Evolutionary conservation across 2,797 vertebrate species (phyloP).

Genomic region (Hypotaenidia philippensis): DNA sequence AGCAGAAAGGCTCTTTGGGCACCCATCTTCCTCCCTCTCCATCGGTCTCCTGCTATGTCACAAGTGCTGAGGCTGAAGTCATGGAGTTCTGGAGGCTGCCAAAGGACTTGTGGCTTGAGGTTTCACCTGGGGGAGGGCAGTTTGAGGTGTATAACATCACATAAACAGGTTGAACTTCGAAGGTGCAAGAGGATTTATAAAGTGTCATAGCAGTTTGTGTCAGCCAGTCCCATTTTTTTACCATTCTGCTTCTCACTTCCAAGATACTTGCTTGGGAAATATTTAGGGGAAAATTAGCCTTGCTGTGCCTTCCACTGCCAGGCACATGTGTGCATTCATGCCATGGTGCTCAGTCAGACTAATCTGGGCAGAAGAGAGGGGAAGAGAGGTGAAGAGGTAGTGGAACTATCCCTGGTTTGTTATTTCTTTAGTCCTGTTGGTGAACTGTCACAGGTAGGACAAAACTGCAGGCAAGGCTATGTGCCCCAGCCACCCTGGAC

Average conservation of each 20-base stretch:
- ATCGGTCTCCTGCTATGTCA: fast-evolving
- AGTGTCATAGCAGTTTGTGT: not conserved
- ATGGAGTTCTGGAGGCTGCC: not conserved
- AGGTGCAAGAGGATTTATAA: not conserved
- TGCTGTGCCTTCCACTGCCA: not conserved
- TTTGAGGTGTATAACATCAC: not conserved
- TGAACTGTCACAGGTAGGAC: not conserved
- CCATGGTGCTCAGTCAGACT: not conserved
- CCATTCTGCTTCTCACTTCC: not conserved
- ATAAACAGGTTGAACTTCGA: not conserved
- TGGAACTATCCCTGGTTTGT: not conserved
- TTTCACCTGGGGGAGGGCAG: not conserved
- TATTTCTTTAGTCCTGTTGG: not conserved
- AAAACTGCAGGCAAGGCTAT: not conserved
- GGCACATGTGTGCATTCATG: not conserved
- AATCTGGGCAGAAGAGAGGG: not conserved
- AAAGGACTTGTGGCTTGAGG: not conserved
- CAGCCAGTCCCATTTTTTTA: not conserved
- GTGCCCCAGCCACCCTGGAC: fast-evolving
- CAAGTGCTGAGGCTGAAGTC: fast-evolving
- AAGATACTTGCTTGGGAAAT: not conserved
- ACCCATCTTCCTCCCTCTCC: not conserved
- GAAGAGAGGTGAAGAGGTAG: not conserved
- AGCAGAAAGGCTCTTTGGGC: fast-evolving
- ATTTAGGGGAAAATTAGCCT: not conserved